Evolutionary conservation across 2,113 vertebrate genomes (phyloP), one percentile per base, ranked within the genome.

Genomic region (Lasiurus cinereus): DNA sequence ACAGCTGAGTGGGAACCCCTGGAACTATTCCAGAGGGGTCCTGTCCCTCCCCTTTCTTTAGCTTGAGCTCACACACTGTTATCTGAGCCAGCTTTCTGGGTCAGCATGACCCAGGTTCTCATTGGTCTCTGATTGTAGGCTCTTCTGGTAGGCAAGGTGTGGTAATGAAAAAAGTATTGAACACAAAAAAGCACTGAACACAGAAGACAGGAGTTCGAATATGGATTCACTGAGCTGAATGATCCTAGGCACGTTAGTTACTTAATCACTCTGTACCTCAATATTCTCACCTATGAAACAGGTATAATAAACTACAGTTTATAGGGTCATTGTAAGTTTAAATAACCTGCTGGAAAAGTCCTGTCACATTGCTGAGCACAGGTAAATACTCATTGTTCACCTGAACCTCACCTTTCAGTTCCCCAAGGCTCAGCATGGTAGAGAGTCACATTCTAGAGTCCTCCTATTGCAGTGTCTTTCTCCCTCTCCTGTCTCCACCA

Each of bases 251-350:
- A 83, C 54, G 33, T 48, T 24, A 27, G 48, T 43, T 64, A 93
- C 21, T 59, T 83, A 80, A 46, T 21, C 22, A 87, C 22, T 8
- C 33, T 79, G n/a, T 79, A 31, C 27, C 36, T 76, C 90, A n/a
- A 77, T 56, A 72, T n/a, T 67, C 50, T 89, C 43, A 82, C 50
- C 52, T 82, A 36, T 39, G 88, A 76, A 88, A 59, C 69, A 80
- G 11, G 19, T 31, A 70, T 29, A 86, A 52, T 8, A 77, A 48
- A 64, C 33, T 31, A 48, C 3, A 27, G 36, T 62, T 14, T 79
- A 29, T 8, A 64, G 27, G 18, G 14, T 4, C 1, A 80, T 0
- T 88, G 0, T 29, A 92, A 82, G 3, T 66, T 27, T 64, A 73
- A 95, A 59, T 50, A 74, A 83, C 9, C 24, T 69, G 7, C 3